Conservation (phyloP, 2,113 vertebrate species). For the Struthidea cinerea region DNA sequence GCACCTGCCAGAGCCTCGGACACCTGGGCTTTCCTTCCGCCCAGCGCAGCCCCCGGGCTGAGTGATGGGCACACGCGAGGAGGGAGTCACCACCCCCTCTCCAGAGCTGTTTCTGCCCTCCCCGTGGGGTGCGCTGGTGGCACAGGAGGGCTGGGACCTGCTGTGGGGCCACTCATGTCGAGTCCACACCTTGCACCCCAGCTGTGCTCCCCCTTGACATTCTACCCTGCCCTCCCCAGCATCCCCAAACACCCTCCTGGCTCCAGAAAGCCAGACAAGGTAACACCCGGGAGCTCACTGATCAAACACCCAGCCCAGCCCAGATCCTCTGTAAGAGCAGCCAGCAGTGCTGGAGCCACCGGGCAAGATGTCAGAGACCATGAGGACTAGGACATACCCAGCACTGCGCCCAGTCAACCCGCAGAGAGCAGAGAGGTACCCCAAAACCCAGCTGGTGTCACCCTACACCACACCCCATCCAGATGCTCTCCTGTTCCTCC, state of each 20-base stretch:
- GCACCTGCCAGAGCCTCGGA: neutral
- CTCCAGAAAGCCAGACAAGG: neutral
- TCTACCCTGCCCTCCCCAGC: accelerated
- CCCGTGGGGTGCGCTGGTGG: neutral
- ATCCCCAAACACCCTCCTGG: neutral
- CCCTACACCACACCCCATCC: neutral
- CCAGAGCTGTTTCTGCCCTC: neutral
- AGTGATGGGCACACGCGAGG: neutral
- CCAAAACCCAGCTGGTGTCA: neutral
- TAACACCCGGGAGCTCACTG: too few species aligned
- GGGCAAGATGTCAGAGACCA: neutral
- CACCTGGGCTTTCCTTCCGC: neutral
- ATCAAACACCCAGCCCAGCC: neutral
- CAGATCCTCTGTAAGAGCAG: neutral
- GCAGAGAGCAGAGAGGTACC: neutral
- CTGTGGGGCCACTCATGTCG: accelerated
- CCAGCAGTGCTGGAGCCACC: neutral
- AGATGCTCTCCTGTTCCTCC: neutral
- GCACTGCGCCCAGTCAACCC: neutral
- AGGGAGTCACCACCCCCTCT: neutral
- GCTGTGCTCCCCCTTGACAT: neutral
- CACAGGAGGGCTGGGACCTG: neutral
- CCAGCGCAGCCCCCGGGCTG: neutral
- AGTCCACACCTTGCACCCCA: accelerated
- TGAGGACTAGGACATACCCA: neutral